Evolutionary conservation across 1,140 invertebrate species (phyloP), one percentile per base, ranked within the genome.

Genomic region (Bursaphelenchus mucronatus): DNA sequence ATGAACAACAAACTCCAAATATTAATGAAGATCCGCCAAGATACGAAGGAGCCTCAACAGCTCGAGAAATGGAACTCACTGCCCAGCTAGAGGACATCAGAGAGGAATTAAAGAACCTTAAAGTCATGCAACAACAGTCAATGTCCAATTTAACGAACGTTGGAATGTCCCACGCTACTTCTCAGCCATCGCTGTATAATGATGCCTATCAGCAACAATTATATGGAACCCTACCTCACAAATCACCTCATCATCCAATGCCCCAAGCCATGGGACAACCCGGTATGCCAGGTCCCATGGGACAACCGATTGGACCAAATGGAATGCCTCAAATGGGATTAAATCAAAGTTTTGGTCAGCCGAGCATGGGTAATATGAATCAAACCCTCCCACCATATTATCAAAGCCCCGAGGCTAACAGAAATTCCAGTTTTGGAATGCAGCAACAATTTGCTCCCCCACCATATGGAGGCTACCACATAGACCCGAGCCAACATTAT

Each of bases 141-240:
- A 59, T 59, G 57, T 59, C 57, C 13, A 59, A 59, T 50, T 50
- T 59, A 9, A 43, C 57, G 40, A 59, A 59, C 40, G 57, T 59
- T 43, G 57, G 57, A 9, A 39, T 59, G 41, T 59, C 57, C 11
- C 57, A 59, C 54, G 57, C 57, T 3, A 59, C 57, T 50, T 59
- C 57, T 43, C 57, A 59, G 57, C 57, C 57, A 13, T 59, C 57
- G 9, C 39, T 59, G 13, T 59, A 59, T 44, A 59, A 39, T 39
- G 57, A 59, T 17, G 13, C 45, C 11, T 59, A 59, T 44, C 19
- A 13, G 10, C 57, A 59, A 43, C 57, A 59, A 44, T 19, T 59
- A 49, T 69, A 69, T 47, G 65, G 59, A 52, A 62, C 58, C 39
- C 21, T 54, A 17, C 67, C 70, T 55, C 67, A 59, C 56, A 59